Evolutionary conservation across 2,888 invertebrate genomes (phyloP).

Genomic region (Andrena haemorrhoa): DNA sequence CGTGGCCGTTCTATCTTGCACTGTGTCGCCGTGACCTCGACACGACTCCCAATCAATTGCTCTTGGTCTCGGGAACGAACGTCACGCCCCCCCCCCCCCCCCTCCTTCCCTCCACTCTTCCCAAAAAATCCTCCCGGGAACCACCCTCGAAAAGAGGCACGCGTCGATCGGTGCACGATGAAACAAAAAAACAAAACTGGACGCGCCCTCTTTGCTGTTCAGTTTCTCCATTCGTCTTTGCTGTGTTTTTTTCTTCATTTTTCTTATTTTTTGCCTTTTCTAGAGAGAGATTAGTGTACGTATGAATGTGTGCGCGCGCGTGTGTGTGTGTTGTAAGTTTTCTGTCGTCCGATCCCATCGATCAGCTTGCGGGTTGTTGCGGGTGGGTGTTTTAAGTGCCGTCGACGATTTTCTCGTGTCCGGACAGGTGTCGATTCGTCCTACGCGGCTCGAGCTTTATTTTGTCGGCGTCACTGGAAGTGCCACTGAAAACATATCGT

Average conservation of each 20-base stretch:
- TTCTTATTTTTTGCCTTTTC: conserved; percentile 8
- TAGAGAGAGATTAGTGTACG: conserved; percentile 21
- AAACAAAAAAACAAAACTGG: background rate
- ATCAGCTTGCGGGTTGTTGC: conserved; percentile 68
- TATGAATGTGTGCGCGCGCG: conserved; percentile 26
- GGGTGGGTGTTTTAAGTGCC: conserved; percentile 64
- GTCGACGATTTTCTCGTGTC: conserved; percentile 68
- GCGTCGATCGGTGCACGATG: conserved; percentile 17
- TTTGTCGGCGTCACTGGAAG: conserved; percentile 76
- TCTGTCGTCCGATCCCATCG: conserved; percentile 66
- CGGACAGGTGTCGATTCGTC: conserved; percentile 67
- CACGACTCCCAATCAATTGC: background rate
- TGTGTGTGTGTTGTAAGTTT: conserved; percentile 41
- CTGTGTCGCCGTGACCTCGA: background rate
- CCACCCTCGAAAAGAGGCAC: conserved; percentile 25
- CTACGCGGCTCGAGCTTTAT: conserved; percentile 70
- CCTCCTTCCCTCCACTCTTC: background rate
- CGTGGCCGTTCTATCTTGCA: conserved; percentile 1
- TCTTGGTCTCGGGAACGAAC: conserved; percentile 5
- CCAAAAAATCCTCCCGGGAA: conserved; percentile 8
- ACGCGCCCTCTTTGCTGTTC: conserved; percentile 18
- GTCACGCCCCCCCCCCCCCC: background rate
- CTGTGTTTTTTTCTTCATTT: background rate
- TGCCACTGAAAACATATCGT: conserved; percentile 79
- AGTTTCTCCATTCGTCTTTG: background rate